Base-by-base conservation (phyloP, 2,888 invertebrate genomes). In the Apodemia zela region DNA sequence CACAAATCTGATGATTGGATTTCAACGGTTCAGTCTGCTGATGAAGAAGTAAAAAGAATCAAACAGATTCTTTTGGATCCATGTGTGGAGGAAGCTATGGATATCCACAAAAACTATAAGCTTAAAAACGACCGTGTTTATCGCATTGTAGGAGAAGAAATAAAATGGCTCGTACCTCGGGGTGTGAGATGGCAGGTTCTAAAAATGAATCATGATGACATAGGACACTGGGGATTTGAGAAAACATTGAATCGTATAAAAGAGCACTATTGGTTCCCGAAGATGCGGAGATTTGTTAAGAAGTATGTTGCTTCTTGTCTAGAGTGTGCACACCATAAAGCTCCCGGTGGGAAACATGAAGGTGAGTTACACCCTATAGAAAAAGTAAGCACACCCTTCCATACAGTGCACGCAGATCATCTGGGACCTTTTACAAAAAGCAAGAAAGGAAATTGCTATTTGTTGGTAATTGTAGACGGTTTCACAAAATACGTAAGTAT, bases 351-450 rank as follows among this genome's bases (percentile, higher is more conserved):
- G 0, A 66, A 62, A 17, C 62, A 49, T 0, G 65, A 67, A 29
- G 71, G 73, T 1, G 35, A 60, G 11, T 38, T 75, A 1, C 72
- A 74, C 35, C 72, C 73, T 0, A 72, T 74, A 10, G 60, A 65
- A 3, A 74, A 72, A 33, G 8, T 66, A 0, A 60, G 54, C 11
- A 47, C 62, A 0, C 72, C 74, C 0, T 74, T 73, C 13, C 71
- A 73, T 17, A 80, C 71, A 25, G 63, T 63, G 3, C 78, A 71
- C n/a, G 68, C 65, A 49, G 75, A 74, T 47, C 74, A 69, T 59
- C 33, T 71, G 4, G 73, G 70, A 0, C 72, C 73, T 1, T 71
- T 72, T 65, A 61, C 63, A 25, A 64, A 59, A 15, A 70, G 69
- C 13, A 71, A 66, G 21, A 47, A 25, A 7, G 67, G 68, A 3